Base-by-base conservation (phyloP, 2,888 invertebrate species). In the Xanthia togata region DNA sequence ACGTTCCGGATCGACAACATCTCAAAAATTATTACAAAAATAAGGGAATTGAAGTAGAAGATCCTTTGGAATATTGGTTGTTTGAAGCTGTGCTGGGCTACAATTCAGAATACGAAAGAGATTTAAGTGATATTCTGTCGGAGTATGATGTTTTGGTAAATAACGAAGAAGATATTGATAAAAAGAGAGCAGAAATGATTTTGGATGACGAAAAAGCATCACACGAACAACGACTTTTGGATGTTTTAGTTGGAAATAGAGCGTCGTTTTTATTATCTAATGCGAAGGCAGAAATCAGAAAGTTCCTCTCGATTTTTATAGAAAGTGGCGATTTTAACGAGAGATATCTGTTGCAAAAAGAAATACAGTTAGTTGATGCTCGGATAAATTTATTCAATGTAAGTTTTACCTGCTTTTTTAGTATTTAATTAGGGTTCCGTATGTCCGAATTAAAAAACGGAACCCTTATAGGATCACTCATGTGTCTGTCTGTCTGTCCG, bases 1-100 rank as follows among this genome's bases (percentile, higher is more conserved):
- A 88, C 57, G 80, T 90, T 53, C 85, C 85, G 14, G 90, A 90
- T 76, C 77, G 90, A 59, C 4, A 59, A 38, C 55, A 84, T 26
- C 83, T 94, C 3, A 69, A 26, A 0, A 14, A 79, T 38, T 90
- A 86, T 80, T 94, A 93, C 73, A 53, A 73, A 5, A 62, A 70
- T 23, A 44, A 17, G 6, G 55, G 79, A 35, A 57, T 70, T 35
- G n/a, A 59, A 11, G 35, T 77, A 11, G 11, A 78, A 50, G 92
- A 93, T 78, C 90, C 91, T 1, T 86, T 95, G 76, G 80, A 77
- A 38, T 76, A 87, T 68, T 95, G 95, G 95, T 89, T 95, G 64
- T 94, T 95, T 87, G 93, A 93, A 80, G 26, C 31, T 53, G 64
- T 31, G 12, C 11, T 62, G 12, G 62, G 11, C 81, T 67, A 90